Evolutionary conservation across 23 tunicate genomes (phyloP).

Genomic region (Trididemnum nubilum): DNA sequence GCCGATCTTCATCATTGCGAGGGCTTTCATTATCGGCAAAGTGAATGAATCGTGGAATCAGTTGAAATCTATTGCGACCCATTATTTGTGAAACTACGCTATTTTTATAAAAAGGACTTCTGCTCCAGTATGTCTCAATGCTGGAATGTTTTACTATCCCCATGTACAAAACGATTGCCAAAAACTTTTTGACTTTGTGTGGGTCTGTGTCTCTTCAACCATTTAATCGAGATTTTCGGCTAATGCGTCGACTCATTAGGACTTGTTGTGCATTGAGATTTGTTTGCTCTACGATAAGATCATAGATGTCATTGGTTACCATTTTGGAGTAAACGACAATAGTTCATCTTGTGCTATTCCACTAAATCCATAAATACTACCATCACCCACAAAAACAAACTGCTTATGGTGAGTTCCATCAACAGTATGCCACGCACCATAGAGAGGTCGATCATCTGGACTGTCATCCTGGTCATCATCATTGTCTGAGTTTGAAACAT

Average conservation of each 20-base stretch:
- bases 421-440: no score
- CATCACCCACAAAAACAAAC: no score
- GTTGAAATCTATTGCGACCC: background rate
- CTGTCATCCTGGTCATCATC: no score
- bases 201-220: background rate
- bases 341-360: no score
- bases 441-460: no score
- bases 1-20: background rate
- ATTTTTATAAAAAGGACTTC: background rate
- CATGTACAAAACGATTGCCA: background rate
- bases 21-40: background rate
- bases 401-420: no score
- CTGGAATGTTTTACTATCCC: background rate
- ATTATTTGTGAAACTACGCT: background rate
- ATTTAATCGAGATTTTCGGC: background rate
- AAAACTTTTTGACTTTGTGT: background rate
- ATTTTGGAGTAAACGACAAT: no score
- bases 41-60: background rate
- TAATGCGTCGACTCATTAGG: background rate
- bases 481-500: no score
- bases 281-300: background rate
- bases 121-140: background rate
- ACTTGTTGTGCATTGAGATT: constrained; percentile 7
- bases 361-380: no score
- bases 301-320: background rate